These are phyloP conservation scores for Argyresthia albistria DNA, from an alignment of 2,888 invertebrate species.

Conservation along the genomic window DNA sequence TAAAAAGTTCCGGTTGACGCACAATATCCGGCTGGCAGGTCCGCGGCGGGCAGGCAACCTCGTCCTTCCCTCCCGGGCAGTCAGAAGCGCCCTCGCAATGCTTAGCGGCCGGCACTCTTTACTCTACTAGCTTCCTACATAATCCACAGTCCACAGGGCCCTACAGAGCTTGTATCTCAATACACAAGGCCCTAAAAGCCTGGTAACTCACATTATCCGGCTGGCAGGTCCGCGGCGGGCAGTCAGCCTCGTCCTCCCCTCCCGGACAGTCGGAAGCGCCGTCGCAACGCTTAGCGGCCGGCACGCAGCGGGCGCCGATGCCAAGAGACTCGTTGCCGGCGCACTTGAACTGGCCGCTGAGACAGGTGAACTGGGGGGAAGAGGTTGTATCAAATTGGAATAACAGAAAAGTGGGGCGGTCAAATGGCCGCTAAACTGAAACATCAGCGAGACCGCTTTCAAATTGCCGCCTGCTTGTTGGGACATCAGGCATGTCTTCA, in stretches of 20 bases:
- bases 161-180: no score
- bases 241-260: conserved; percentile 81
- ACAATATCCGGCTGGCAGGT: conserved; percentile 71
- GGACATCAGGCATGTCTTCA: no score
- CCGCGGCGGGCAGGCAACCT: conserved; percentile 77
- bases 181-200: no score
- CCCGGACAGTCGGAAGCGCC: conserved; percentile 77
- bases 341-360: conserved; percentile 79
- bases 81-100: conserved; percentile 82
- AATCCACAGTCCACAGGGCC: no score
- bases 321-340: conserved; percentile 71
- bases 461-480: no score
- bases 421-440: no score
- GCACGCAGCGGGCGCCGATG: conserved; percentile 75
- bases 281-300: conserved; percentile 78
- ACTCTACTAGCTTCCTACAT: no score
- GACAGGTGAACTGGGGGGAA: conserved; percentile 74
- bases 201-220: conserved; percentile 27
- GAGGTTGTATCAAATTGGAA: no score
- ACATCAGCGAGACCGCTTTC: no score
- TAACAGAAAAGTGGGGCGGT: no score
- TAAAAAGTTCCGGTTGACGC: neutral
- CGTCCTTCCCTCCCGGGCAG: conserved; percentile 82
- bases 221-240: conserved; percentile 78
- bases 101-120: conserved; percentile 69